Evolutionary conservation across 1,140 invertebrate species (phyloP).

Genomic region (Orussus abietinus): DNA sequence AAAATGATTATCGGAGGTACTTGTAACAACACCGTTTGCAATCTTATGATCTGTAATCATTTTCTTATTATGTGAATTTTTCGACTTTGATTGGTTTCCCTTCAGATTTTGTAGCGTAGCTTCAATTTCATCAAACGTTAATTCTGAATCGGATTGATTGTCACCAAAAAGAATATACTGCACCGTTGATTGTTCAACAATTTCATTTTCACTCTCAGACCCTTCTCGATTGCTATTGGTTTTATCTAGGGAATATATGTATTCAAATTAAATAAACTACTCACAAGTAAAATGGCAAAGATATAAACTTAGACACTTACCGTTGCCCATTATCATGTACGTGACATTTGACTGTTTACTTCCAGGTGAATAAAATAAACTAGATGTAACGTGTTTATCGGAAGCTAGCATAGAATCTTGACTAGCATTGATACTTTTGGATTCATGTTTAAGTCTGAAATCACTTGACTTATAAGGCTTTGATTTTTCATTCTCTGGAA

Average conservation of each 20-base stretch:
- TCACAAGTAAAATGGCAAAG: slow-evolving; percentile 1
- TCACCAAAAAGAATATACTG: slow-evolving; percentile 42
- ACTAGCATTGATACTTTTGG: too few species aligned
- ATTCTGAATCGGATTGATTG: slow-evolving; percentile 42
- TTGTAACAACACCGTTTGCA: too few species aligned
- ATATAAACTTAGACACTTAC: slow-evolving; percentile 15
- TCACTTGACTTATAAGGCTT: too few species aligned
- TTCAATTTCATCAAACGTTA: slow-evolving; percentile 47
- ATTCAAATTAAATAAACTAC: background rate
- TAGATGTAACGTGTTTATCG: too few species aligned
- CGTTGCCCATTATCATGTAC: slow-evolving; percentile 26
- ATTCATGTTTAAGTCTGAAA: too few species aligned
- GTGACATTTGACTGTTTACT: slow-evolving; percentile 21
- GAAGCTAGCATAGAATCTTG: too few species aligned
- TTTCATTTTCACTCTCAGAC: slow-evolving; percentile 29
- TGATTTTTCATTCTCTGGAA: too few species aligned
- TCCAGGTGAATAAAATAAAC: slow-evolving; percentile 5
- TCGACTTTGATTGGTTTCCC: background rate
- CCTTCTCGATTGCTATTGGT: slow-evolving; percentile 15
- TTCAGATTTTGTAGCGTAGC: slow-evolving; percentile 31
- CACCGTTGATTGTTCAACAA: slow-evolving; percentile 44
- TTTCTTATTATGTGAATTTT: background rate
- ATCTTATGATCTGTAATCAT: slow-evolving; percentile 17
- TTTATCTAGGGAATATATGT: slow-evolving; percentile 3
- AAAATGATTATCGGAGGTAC: too few species aligned